Base-by-base conservation (phyloP, 2,888 invertebrate species). In the Tetranychus piercei region DNA sequence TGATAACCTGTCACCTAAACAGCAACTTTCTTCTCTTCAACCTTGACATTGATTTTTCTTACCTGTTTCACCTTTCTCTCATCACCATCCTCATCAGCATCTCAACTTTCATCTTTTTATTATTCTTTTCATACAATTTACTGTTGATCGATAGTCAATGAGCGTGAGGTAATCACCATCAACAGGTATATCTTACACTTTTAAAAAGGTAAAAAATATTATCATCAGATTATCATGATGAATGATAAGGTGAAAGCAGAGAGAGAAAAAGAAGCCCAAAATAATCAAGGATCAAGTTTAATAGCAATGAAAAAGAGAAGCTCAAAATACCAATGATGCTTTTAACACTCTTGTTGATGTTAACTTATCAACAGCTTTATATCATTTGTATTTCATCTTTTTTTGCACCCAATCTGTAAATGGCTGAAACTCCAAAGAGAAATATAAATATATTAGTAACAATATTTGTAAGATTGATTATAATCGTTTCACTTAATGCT, bases 61-160 rank as follows among this genome's bases (percentile, higher is more conserved):
- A 34, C 34, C 34, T 34, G 34, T 34, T 23, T 23, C 23, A 23
- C 23, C 23, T 23, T 23, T 34, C 34, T 34, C 34, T 34, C 55
- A 55, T 55, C 15, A 6, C 15, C 55, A 55, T 55, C 45, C 45
- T 45, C 45, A 45, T 45, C 45, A 45, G 8, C 45, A 45, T 45
- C 55, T 1, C 55, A 34, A 34, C 34, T 34, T 34, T 34, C 55
- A 55, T 55, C 55, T 15, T 55, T 4, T 2, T 45, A 6, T 15
- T 55, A 3, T 55, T 15, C 55, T 55, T 55, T 15, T 15, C 15
- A 55, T 15, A 15, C 11, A 6, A 2, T 55, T 15, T 15, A 55
- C 55, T 55, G 55, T 55, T 55, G 55, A 55, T 55, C 55, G 55
- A 55, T 55, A 55, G 55, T 55, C 55, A 55, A 55, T 55, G 55